Evolutionary conservation across 2,113 vertebrate genomes (phyloP).

Genomic region (Tichodroma muraria): DNA sequence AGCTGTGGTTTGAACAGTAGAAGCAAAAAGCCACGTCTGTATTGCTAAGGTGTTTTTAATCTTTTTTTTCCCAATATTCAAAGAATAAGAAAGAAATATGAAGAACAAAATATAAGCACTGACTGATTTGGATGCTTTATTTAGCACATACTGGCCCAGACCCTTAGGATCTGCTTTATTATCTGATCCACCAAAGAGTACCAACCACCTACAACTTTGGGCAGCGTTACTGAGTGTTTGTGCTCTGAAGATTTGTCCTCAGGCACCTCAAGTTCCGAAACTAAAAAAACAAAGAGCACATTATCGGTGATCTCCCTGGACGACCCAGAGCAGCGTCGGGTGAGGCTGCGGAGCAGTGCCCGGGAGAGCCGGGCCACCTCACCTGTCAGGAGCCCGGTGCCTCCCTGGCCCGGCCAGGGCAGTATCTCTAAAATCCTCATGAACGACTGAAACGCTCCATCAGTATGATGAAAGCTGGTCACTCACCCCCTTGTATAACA

Average conservation of each 20-base stretch:
- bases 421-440: not conserved
- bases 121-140: not conserved
- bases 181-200: not conserved
- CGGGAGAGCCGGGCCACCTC: not conserved
- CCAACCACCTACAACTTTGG: not conserved
- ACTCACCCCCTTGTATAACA: not conserved
- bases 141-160: not conserved
- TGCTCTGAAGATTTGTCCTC: not conserved
- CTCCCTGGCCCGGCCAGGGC: not conserved
- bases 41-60: not conserved
- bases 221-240: not conserved
- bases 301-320: not conserved
- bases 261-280: not conserved
- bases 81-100: not conserved
- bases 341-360: not conserved
- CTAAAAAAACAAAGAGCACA: not conserved
- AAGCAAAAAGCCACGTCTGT: not conserved
- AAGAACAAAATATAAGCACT: not conserved
- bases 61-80: not conserved
- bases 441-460: not conserved
- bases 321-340: fast-evolving
- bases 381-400: not conserved
- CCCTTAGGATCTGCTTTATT: not conserved
- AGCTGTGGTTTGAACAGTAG: not conserved
- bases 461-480: not conserved